Evolutionary conservation across 2,113 vertebrate species (phyloP).

Genomic region (Hydrolagus affinis): DNA sequence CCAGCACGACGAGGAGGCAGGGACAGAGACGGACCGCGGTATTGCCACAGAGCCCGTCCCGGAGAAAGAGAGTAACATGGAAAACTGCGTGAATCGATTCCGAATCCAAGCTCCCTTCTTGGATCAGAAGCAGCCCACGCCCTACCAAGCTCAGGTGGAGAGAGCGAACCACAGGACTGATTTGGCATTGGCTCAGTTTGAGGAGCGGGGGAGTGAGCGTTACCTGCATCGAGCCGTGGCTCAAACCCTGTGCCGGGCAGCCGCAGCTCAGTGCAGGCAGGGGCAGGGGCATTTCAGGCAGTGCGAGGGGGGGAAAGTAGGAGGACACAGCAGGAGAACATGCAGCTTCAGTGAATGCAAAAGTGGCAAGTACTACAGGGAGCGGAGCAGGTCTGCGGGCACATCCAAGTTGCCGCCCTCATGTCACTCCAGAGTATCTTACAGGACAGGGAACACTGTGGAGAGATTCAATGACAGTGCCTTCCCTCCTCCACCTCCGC

Average conservation of each 20-base stretch:
- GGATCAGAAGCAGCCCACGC: constrained; percentile 46
- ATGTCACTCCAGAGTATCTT: constrained; percentile 48
- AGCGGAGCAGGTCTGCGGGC: constrained; percentile 78
- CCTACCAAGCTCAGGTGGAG: constrained; percentile 42
- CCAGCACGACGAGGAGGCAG: constrained; percentile 53
- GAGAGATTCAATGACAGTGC: not conserved
- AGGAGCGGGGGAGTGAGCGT: constrained; percentile 43
- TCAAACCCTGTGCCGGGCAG: constrained; percentile 39
- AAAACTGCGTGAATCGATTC: constrained; percentile 53
- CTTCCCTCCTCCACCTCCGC: constrained; percentile 40
- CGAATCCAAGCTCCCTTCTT: constrained; percentile 62
- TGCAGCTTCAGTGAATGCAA: constrained; percentile 81
- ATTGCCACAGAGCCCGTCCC: constrained; percentile 47
- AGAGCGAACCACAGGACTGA: constrained; percentile 57
- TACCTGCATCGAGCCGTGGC: constrained; percentile 48
- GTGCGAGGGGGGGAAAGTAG: constrained; percentile 50
- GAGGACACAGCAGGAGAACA: constrained; percentile 64
- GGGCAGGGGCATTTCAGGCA: constrained; percentile 8
- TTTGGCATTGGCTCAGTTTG: constrained; percentile 34
- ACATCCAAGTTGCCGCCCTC: constrained; percentile 59
- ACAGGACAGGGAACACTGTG: not conserved
- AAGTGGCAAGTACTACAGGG: constrained; percentile 70
- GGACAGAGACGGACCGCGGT: not conserved
- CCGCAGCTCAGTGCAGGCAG: not conserved
- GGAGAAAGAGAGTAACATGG: constrained; percentile 54